Base-by-base conservation (phyloP, 2,888 invertebrate species). In the Lingula anatina region DNA sequence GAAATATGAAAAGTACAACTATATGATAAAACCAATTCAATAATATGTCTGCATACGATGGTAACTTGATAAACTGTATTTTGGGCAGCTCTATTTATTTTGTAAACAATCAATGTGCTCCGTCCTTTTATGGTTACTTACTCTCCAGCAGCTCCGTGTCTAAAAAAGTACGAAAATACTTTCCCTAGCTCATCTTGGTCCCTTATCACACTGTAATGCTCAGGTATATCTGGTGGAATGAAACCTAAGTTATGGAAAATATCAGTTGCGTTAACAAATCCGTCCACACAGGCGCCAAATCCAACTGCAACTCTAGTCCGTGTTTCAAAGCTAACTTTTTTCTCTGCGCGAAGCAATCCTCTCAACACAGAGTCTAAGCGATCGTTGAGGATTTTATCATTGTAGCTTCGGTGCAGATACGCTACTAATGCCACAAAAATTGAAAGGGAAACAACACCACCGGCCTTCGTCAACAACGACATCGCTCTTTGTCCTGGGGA, bases 71-170 rank as follows among this genome's bases (percentile, higher is more conserved):
- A n/a, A n/a, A n/a, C n/a, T n/a, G n/a, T n/a, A n/a, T n/a, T n/a
- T n/a, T n/a, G n/a, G n/a, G n/a, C n/a, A n/a, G n/a, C n/a, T n/a
- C n/a, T n/a, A n/a, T n/a, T n/a, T n/a, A n/a, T n/a, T n/a, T n/a
- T n/a, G n/a, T n/a, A n/a, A n/a, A n/a, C n/a, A n/a, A n/a, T n/a
- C n/a, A n/a, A n/a, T n/a, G n/a, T n/a, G n/a, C n/a, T n/a, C n/a
- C n/a, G n/a, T n/a, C n/a, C n/a, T n/a, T n/a, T n/a, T n/a, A n/a
- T n/a, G n/a, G n/a, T n/a, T 46, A 74, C 87, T 83, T 80, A 89
- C 89, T 90, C 90, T n/a, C 88, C 87, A 2, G 90, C 90, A 18
- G 89, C 89, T 46, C 90, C 90, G 80, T 88, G 86, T 64, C 84
- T 82, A 70, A 89, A 90, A 73, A 88, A 90, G 76, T 89, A 89